Conservation (phyloP, 2,888 invertebrate species). For the Lithophane leautieri region DNA sequence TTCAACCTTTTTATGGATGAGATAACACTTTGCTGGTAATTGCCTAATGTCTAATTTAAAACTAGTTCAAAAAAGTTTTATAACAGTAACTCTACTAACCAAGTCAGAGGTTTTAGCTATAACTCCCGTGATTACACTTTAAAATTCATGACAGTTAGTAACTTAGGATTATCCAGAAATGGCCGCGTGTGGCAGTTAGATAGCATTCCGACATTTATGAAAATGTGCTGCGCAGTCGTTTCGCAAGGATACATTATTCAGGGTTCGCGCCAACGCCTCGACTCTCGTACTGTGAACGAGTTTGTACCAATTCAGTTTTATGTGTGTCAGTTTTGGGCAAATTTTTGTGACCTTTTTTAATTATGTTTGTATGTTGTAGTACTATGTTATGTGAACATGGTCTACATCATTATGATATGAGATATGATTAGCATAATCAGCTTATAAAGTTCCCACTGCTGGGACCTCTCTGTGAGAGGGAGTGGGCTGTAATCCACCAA, state of each 20-base stretch:
- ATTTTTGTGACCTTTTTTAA: slow-evolving; percentile 43
- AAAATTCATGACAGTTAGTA: slow-evolving; percentile 35
- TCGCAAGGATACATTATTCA: slow-evolving; percentile 61
- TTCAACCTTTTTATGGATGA: not conserved
- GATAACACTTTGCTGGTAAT: not conserved
- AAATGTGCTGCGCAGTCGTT: slow-evolving; percentile 54
- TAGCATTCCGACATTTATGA: slow-evolving; percentile 60
- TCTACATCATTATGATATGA: not conserved
- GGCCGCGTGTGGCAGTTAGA: slow-evolving; percentile 41
- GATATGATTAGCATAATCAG: not conserved
- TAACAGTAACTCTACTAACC: not conserved
- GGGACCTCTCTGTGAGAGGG: too few species aligned
- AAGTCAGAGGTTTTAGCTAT: slow-evolving; percentile 1
- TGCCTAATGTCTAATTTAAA: not conserved
- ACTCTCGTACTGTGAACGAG: not conserved
- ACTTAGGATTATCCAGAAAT: slow-evolving; percentile 50
- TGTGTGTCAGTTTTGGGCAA: slow-evolving; percentile 9
- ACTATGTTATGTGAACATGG: not conserved
- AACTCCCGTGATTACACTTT: slow-evolving; percentile 18
- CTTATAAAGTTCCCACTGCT: too few species aligned
- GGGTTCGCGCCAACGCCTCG: slow-evolving; percentile 29
- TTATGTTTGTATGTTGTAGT: slow-evolving; percentile 10
- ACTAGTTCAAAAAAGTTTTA: not conserved
- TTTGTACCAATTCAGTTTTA: slow-evolving; percentile 26
- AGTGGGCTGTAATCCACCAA: too few species aligned